Percentiles rank a stretch among this genome's conserved stretches.
phyloP scores from a whole-genome alignment of 2,888 invertebrate species.

The Trypoxylon attenuatum region DNA sequence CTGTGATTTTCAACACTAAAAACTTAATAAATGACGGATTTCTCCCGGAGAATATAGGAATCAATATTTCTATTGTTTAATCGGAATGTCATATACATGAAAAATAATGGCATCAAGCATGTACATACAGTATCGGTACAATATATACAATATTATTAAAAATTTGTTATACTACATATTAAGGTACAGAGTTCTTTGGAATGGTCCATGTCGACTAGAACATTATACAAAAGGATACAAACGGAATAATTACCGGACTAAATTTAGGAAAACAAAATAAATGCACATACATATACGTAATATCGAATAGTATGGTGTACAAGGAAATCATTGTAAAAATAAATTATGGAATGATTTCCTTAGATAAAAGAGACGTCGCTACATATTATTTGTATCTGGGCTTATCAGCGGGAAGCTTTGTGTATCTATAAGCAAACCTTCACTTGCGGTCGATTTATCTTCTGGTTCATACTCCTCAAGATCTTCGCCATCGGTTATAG shows the following conservation, averaged over 20 bases:
- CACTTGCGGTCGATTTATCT: conserved; percentile 33
- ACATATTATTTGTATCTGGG: conserved; percentile 39
- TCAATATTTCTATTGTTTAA: too few relatives aligned
- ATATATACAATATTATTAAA: too few relatives aligned
- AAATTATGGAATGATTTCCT: too few relatives aligned
- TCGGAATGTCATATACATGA: too few relatives aligned
- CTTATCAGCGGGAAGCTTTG: conserved; percentile 37
- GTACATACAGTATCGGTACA: too few relatives aligned
- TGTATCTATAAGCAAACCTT: conserved; percentile 51
- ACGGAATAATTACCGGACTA: background rate
- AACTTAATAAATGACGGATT: too few relatives aligned
- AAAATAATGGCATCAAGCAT: too few relatives aligned
- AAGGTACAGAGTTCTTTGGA: background rate
- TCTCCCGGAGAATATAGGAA: too few relatives aligned
- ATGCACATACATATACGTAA: background rate
- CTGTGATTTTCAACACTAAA: too few relatives aligned
- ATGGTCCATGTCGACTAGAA: background rate
- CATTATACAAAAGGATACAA: background rate
- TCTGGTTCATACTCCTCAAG: conserved; percentile 43
- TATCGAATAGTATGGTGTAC: background rate
- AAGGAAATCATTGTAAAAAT: background rate
- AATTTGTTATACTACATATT: too few relatives aligned
- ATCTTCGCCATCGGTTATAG: conserved; percentile 61
- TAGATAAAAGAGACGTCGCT: conserved; percentile 12
- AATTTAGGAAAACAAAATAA: background rate